Evolutionary conservation across 2,888 invertebrate species (phyloP).

Genomic region (Orthosia cruda): DNA sequence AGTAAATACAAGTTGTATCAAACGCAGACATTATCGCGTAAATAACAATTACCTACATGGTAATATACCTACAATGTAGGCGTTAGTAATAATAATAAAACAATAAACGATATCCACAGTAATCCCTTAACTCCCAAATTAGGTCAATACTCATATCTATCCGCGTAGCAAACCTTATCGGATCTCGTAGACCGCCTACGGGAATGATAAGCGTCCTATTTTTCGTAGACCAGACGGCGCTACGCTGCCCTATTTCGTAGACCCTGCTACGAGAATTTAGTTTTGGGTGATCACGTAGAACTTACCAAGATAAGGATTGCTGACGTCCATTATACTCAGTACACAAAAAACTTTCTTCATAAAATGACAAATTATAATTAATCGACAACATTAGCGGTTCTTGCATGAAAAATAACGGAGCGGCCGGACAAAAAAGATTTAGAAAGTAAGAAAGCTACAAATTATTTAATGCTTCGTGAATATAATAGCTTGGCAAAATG

Average conservation of each 20-base stretch:
- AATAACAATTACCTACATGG: not conserved
- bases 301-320: not conserved
- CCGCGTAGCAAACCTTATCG: conserved; percentile 15
- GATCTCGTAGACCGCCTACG: conserved; percentile 40
- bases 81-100: conserved; percentile 8
- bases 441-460: conserved; percentile 59
- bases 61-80: not conserved
- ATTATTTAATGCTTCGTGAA: conserved; percentile 37
- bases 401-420: conserved; percentile 46
- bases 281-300: conserved; percentile 11
- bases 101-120: conserved; percentile 1
- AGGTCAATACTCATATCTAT: conserved; percentile 6
- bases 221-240: conserved; percentile 40
- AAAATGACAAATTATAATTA: conserved; percentile 43
- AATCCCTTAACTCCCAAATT: conserved; percentile 12
- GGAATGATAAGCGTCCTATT: conserved; percentile 38
- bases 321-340: not conserved
- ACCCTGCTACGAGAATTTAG: conserved; percentile 16
- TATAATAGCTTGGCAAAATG: conserved; percentile 37
- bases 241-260: conserved; percentile 52
- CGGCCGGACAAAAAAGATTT: conserved; percentile 41
- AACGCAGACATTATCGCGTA: not conserved
- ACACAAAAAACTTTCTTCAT: conserved; percentile 27
- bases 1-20: conserved; percentile 3
- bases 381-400: conserved; percentile 44